These are phyloP conservation scores for Rhodophaea formosa DNA, from an alignment of 2,888 invertebrate species.

Conservation along the genomic window DNA sequence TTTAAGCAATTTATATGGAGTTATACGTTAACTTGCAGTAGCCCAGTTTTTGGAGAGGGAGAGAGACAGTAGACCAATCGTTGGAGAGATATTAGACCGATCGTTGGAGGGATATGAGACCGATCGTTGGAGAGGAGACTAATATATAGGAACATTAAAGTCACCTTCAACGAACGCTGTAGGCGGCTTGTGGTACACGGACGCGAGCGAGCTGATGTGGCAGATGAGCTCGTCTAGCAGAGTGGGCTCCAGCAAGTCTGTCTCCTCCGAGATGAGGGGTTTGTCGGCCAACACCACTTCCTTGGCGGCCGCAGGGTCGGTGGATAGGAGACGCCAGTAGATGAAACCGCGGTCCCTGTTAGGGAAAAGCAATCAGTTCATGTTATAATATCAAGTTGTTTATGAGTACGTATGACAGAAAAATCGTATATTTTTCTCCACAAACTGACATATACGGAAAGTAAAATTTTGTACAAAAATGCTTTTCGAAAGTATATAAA, in stretches of 20 bases:
- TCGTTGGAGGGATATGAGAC: too few relatives aligned
- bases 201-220: conserved; percentile 98
- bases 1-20: too few relatives aligned
- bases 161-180: conserved; percentile 98
- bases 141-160: background rate
- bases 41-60: too few relatives aligned
- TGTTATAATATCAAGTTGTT: too few relatives aligned
- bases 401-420: too few relatives aligned
- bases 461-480: too few relatives aligned
- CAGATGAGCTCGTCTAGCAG: conserved; percentile 98
- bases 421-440: too few relatives aligned
- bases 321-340: conserved; percentile 98
- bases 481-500: too few relatives aligned
- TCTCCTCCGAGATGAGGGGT: conserved; percentile 99
- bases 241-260: conserved; percentile 98
- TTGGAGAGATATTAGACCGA: too few relatives aligned
- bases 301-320: conserved; percentile 99
- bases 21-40: too few relatives aligned
- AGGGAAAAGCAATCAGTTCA: background rate
- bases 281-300: conserved; percentile 99
- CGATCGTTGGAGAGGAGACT: background rate
- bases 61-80: too few relatives aligned
- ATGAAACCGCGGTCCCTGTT: conserved; percentile 97
- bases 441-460: too few relatives aligned
- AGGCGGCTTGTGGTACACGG: conserved; percentile 99